Conservation (phyloP, 92 coral and sea anemone species). For the Zoanthus solanderi region DNA sequence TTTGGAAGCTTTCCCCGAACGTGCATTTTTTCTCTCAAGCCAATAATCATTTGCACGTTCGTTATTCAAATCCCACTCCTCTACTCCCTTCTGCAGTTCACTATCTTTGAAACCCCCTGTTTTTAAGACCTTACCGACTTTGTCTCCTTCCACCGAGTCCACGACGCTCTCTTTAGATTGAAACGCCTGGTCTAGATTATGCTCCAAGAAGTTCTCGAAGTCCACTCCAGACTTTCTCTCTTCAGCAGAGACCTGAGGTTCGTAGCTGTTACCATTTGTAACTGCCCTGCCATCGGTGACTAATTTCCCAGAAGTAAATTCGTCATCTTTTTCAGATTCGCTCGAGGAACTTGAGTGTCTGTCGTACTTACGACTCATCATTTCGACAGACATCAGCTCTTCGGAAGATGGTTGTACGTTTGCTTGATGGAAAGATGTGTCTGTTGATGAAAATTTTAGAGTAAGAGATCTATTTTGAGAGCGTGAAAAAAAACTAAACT, state of each 20-base stretch:
- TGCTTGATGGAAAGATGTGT: slow-evolving; percentile 23
- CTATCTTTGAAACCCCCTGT: slow-evolving; percentile 28
- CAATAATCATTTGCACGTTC: slow-evolving; percentile 31
- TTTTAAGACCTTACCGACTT: slow-evolving; percentile 37
- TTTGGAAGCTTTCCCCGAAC: slow-evolving; percentile 15
- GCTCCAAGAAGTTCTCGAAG: slow-evolving; percentile 35
- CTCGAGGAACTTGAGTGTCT: slow-evolving; percentile 37
- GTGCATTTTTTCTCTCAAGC: slow-evolving; percentile 29
- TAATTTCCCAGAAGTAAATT: not conserved
- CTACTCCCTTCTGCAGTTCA: slow-evolving; percentile 21
- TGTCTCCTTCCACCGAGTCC: slow-evolving; percentile 7
- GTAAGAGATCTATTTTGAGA: not conserved
- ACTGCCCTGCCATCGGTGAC: not conserved
- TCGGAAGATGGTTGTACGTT: slow-evolving; percentile 20
- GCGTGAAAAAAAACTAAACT: not conserved
- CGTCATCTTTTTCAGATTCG: slow-evolving; percentile 11
- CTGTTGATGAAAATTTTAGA: not conserved
- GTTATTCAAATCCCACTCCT: slow-evolving; percentile 32
- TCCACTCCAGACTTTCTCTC: slow-evolving; percentile 45
- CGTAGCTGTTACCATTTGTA: not conserved
- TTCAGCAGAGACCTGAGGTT: not conserved
- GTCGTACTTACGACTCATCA: slow-evolving; percentile 14
- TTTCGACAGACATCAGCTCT: slow-evolving; percentile 3
- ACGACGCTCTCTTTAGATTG: slow-evolving; percentile 22
- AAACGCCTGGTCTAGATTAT: slow-evolving; percentile 34